A percentile compares a stretch with the other conserved stretches of the same genome.
phyloP scores from a whole-genome alignment of 2,797 vertebrate genomes.

The Parambassis ranga region DNA sequence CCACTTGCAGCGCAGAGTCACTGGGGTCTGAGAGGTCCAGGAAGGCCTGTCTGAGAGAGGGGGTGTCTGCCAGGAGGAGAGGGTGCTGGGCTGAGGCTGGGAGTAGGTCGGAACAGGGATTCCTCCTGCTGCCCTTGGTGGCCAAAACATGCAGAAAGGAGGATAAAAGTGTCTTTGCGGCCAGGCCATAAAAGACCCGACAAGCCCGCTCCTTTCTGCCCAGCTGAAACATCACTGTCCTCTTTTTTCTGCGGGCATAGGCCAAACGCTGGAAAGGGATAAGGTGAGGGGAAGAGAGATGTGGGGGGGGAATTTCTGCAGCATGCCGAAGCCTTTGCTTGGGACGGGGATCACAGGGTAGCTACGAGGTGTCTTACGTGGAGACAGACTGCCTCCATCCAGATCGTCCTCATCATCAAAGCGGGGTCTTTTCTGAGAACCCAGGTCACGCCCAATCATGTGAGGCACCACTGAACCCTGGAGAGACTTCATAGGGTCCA shows the following conservation, averaged over 20 bases:
- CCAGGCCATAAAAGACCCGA: conserved; percentile 93
- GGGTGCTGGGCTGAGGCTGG: conserved; percentile 87
- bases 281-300: conserved; percentile 91
- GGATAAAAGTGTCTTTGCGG: conserved; percentile 93
- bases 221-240: conserved; percentile 77
- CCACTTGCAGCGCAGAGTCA: conserved; percentile 59
- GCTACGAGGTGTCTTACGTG: conserved; percentile 83
- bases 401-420: conserved; percentile 92
- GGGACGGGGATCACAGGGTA: conserved; percentile 95
- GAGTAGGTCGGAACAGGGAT: conserved; percentile 96
- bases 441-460: conserved; percentile 82
- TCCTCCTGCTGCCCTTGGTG: conserved; percentile 88
- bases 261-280: conserved; percentile 91
- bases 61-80: conserved; percentile 83
- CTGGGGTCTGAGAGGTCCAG: conserved; percentile 88
- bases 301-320: conserved; percentile 94
- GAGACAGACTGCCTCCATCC: conserved; percentile 81
- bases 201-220: conserved; percentile 82
- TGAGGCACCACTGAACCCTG: conserved; percentile 76
- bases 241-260: conserved; percentile 96
- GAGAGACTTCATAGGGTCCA: conserved; percentile 81
- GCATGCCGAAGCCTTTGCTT: conserved; percentile 90
- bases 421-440: conserved; percentile 84
- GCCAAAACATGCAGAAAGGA: conserved; percentile 98
- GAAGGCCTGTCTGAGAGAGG: conserved; percentile 88